Conservation (phyloP, 2,888 invertebrate genomes). For the Cheilosia vernalis region DNA sequence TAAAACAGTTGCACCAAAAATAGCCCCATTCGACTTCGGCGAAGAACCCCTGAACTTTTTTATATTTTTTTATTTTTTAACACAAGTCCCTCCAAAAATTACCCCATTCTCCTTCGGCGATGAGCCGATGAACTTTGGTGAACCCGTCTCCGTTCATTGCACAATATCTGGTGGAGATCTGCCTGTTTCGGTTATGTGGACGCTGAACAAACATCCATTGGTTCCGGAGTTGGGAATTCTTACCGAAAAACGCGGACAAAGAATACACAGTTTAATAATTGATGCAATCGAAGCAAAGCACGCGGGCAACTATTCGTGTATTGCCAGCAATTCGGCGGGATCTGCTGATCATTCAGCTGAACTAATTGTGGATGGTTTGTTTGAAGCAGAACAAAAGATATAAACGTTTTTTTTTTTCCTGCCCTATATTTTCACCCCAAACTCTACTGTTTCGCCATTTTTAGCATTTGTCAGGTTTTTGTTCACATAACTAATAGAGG, state of each 20-base stretch:
- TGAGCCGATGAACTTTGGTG: conserved; percentile 88
- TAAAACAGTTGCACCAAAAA: conserved; percentile 84
- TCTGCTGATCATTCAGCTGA: conserved; percentile 87
- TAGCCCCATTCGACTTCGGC: conserved; percentile 86
- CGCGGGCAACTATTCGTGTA: conserved; percentile 90
- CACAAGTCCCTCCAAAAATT: conserved; percentile 84
- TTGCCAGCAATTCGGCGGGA: conserved; percentile 90
- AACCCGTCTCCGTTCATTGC: conserved; percentile 86
- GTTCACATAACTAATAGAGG: background rate
- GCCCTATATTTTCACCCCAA: background rate
- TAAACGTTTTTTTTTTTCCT: background rate
- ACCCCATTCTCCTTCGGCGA: conserved; percentile 91
- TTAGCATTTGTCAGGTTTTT: background rate
- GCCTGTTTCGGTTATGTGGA: conserved; percentile 91
- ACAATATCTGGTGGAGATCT: conserved; percentile 90
- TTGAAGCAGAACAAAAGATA: conserved; percentile 11
- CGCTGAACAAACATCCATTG: conserved; percentile 85
- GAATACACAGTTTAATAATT: conserved; percentile 86
- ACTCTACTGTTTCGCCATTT: conserved; percentile 63
- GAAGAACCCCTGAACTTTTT: conserved; percentile 86
- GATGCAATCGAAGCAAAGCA: conserved; percentile 88
- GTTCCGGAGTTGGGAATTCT: conserved; percentile 81
- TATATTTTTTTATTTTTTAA: conserved; percentile 23
- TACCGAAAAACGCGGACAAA: conserved; percentile 83
- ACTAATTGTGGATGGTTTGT: conserved; percentile 89